Base-by-base conservation (phyloP, 2,888 invertebrate genomes). In the Rhopalosiphum nymphaeae region DNA sequence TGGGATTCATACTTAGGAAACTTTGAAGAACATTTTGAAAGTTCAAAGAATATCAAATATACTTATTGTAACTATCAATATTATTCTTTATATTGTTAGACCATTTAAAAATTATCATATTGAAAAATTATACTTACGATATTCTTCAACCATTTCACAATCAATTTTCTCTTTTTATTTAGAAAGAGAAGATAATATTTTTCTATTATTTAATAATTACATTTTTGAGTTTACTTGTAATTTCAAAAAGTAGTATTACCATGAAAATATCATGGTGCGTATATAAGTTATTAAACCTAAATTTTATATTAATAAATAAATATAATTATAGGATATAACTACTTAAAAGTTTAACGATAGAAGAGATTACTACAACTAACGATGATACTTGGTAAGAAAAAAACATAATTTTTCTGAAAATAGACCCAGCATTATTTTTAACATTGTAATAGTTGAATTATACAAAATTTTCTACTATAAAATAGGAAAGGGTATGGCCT, bases 1-100 rank as follows among this genome's bases (percentile, higher is more conserved):
- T 87, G 36, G 4, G 67, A 92, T 92, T 88, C 26, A 88, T 42
- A 92, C 87, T 92, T 87, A 67, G 36, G 36, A 42, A 92, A 88
- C 61, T 87, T 88, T 87, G 92, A 87, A 92, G 61, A 87, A 92
- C 86, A 36, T 26, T 92, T 87, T 5, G 67, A 92, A 87, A 87
- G 49, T 87, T 87, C 29, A 88, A 61, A 49, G 61, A 1, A 36
- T 36, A 90, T 36, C 16, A 90, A 89, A 26, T 36, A 29, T 44
- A 67, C 61, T 21, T 29, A 42, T 25, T 85, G 13, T 44, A 44
- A 29, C 42, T 29, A 85, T 85, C 44, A 85, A 44, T 85, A 44
- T 44, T 85, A 85, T 44, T 78, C 36, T 67, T 67, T 67, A n/a
- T 21, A 78, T 36, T 3, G 9, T 36, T 78, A 21, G 36, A 36